Evolutionary conservation across 2,113 vertebrate genomes (phyloP).

Genomic region (Pardalotus punctatus): DNA sequence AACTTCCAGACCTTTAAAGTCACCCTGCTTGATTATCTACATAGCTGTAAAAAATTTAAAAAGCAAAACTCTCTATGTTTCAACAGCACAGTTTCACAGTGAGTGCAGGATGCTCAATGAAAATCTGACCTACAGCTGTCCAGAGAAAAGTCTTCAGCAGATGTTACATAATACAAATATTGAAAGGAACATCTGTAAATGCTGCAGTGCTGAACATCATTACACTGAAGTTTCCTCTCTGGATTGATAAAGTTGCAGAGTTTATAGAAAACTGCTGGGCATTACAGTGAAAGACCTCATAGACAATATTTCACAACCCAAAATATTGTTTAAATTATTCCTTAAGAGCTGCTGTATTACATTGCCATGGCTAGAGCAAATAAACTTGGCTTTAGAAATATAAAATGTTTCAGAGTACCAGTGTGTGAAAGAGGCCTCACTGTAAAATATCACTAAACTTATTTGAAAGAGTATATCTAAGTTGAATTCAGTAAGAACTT

Average conservation of each 20-base stretch:
- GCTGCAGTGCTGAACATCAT: neutral
- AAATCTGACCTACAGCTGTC: neutral
- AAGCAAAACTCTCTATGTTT: neutral
- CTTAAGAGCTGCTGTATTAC: neutral
- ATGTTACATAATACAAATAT: rapidly evolving
- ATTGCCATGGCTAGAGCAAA: neutral
- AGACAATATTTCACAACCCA: neutral
- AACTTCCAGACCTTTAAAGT: neutral
- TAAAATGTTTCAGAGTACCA: slow-evolving; percentile 6
- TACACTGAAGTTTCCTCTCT: neutral
- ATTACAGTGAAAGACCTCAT: neutral
- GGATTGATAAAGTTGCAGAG: neutral
- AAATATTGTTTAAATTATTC: slow-evolving; percentile 31
- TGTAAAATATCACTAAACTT: neutral
- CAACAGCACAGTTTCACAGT: neutral
- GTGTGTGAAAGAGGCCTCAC: neutral
- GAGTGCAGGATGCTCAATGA: neutral
- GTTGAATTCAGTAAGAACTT: neutral
- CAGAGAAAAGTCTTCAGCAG: neutral
- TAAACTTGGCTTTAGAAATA: slow-evolving; percentile 3
- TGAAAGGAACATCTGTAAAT: neutral
- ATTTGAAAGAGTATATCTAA: slow-evolving; percentile 2
- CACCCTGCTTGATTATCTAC: neutral
- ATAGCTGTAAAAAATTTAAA: neutral
- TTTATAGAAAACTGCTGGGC: neutral